A percentile compares a stretch with the other conserved stretches of the same genome.
Conservation (phyloP, 2,113 vertebrate species). For the Gasterosteus nipponicus region DNA sequence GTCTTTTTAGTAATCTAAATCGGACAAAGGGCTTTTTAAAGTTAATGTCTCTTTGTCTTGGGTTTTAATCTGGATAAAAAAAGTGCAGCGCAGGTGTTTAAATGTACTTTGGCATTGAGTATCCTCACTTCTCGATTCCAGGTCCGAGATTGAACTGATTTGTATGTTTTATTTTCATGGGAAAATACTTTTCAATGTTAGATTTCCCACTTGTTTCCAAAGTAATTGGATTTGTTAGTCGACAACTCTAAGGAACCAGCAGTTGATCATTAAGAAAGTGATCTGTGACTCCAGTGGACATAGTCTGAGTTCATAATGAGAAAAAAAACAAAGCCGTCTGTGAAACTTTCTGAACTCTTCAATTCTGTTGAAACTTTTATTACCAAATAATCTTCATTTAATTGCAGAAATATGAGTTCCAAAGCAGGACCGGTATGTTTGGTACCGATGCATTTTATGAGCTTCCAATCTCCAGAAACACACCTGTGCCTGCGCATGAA, state of each 20-base stretch:
- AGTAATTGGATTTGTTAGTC: neutral
- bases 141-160: slow-evolving; percentile 25
- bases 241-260: neutral
- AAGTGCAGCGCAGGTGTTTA: slow-evolving; percentile 32
- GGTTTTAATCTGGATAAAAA: slow-evolving; percentile 21
- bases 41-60: slow-evolving; percentile 13
- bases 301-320: neutral
- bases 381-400: neutral
- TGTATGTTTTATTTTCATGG: neutral
- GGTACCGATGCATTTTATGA: neutral
- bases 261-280: neutral
- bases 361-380: neutral
- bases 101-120: slow-evolving; percentile 8
- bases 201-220: neutral
- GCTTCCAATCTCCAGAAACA: neutral
- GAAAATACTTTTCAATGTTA: neutral
- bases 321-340: neutral
- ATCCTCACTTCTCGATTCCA: neutral
- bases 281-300: neutral
- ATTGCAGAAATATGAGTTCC: neutral
- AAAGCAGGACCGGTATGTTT: neutral
- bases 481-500: neutral
- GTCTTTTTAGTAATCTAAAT: slow-evolving; percentile 61
- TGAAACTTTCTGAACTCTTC: neutral
- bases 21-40: neutral